Conservation (phyloP, 2,888 invertebrate species). For the Erebia ligea region DNA sequence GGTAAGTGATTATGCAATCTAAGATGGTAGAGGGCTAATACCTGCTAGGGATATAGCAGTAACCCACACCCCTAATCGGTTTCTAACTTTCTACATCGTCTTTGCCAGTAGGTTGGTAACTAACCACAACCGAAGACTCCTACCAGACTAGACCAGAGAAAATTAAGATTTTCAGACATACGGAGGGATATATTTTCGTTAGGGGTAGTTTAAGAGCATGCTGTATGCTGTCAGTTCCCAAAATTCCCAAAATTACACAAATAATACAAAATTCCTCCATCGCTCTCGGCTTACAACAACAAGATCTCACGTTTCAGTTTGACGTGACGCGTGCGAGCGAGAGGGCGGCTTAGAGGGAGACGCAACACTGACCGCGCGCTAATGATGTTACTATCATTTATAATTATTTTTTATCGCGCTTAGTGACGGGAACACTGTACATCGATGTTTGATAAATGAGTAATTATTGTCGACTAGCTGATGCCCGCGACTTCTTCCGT, state of each 20-base stretch:
- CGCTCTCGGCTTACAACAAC: constrained; percentile 59
- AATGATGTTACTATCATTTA: constrained; percentile 61
- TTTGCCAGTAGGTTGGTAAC: too few relatives aligned
- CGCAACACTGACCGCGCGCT: constrained; percentile 45
- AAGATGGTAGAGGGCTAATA: too few relatives aligned
- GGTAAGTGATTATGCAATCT: too few relatives aligned
- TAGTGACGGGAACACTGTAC: neutral
- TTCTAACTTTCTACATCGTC: too few relatives aligned
- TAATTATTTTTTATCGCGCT: constrained; percentile 44
- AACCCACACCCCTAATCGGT: too few relatives aligned
- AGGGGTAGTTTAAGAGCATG: constrained; percentile 12
- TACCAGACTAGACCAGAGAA: too few relatives aligned
- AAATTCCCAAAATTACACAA: constrained; percentile 31
- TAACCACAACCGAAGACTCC: too few relatives aligned
- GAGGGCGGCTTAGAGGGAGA: constrained; percentile 45
- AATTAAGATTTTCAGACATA: too few relatives aligned
- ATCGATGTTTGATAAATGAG: neutral
- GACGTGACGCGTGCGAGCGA: constrained; percentile 39
- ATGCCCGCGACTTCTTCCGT: too few relatives aligned
- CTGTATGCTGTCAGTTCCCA: constrained; percentile 25
- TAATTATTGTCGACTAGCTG: neutral
- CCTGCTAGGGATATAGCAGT: too few relatives aligned
- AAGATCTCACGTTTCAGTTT: constrained; percentile 48
- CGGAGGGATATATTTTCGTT: too few relatives aligned
- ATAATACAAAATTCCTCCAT: constrained; percentile 43